These are phyloP conservation scores for Ardeotis arabs DNA, from an alignment of 2,113 vertebrate species.

Conservation along the genomic window DNA sequence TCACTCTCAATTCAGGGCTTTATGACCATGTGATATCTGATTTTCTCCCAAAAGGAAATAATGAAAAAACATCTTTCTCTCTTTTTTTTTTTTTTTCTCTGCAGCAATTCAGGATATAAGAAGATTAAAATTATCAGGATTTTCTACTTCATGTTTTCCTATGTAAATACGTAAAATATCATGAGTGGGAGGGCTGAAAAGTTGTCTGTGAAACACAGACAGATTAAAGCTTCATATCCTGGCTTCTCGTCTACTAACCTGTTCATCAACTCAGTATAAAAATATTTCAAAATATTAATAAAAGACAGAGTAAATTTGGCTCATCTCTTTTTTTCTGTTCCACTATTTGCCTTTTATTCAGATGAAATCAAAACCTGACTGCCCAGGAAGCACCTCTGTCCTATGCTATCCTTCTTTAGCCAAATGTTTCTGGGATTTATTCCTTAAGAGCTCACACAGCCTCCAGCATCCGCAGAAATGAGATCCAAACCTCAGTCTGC, in stretches of 20 bases:
- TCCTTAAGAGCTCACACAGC: not conserved
- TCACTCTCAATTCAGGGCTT: slow-evolving; percentile 3
- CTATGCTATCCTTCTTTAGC: not conserved
- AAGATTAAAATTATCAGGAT: not conserved
- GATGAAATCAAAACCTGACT: not conserved
- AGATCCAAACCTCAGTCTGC: not conserved
- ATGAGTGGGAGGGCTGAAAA: not conserved
- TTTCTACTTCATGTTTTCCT: slow-evolving; percentile 9
- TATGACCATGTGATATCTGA: slow-evolving; percentile 17
- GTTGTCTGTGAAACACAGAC: not conserved
- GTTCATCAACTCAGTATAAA: not conserved
- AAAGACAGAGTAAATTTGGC: not conserved
- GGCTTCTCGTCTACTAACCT: not conserved
- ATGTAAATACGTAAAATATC: not conserved
- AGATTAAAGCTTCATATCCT: not conserved
- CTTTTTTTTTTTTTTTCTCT: not conserved
- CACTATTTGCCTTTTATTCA: not conserved
- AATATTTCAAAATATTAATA: not conserved
- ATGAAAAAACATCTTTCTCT: not conserved
- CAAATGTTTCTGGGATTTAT: not conserved
- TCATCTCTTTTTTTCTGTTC: not conserved
- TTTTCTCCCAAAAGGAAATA: slow-evolving; percentile 20
- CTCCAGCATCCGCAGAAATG: not conserved
- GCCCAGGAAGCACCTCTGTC: not conserved
- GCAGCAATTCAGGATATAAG: not conserved